Evolutionary conservation across 2,888 invertebrate species (phyloP), one percentile per base, ranked within the genome.

Genomic region (Troides oblongomaculatus): DNA sequence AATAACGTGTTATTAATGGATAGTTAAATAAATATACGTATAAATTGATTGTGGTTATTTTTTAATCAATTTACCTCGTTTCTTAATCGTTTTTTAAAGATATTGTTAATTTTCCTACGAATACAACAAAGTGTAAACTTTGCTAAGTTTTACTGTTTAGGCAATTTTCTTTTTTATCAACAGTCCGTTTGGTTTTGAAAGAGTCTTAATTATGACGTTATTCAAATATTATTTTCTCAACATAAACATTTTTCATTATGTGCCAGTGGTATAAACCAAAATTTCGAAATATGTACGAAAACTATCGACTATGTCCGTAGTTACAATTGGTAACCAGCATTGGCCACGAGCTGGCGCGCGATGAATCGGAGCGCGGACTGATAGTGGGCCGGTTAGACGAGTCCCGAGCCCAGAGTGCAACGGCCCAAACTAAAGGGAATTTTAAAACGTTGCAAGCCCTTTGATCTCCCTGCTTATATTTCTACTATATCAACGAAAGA

Each of bases 381-480:
- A 92, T 92, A 92, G 89, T 79, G 84, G 92, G 88, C 92, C 92
- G 92, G 92, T 92, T 90, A 88, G 85, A 92, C 92, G 87, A 87
- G 92, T 92, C 90, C 85, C 83, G 79, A 81, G 82, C 80, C 30
- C 80, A 75, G 90, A 89, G 92, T 91, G 92, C 92, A 92, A 91
- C 85, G 90, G 87, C 92, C 92, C 91, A 92, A 92, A 89, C 90
- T 84, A 81, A 85, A 89, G 89, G 87, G 88, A 89, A 86, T 89
- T 88, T 91, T 87, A 89, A 91, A 90, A 87, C 86, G 85, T 82
- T 81, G 84, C 84, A 79, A 87, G 85, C 86, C 87, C 85, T 89
- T 82, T 85, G 83, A 85, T 88, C 85, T 85, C 83, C 81, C 67
- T 64, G 69, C 62, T 63, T 66, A 63, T 60, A 59, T 57, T 46